These are phyloP conservation scores for Andrena bicolor DNA, from an alignment of 2,888 invertebrate genomes.

Conservation along the genomic window DNA sequence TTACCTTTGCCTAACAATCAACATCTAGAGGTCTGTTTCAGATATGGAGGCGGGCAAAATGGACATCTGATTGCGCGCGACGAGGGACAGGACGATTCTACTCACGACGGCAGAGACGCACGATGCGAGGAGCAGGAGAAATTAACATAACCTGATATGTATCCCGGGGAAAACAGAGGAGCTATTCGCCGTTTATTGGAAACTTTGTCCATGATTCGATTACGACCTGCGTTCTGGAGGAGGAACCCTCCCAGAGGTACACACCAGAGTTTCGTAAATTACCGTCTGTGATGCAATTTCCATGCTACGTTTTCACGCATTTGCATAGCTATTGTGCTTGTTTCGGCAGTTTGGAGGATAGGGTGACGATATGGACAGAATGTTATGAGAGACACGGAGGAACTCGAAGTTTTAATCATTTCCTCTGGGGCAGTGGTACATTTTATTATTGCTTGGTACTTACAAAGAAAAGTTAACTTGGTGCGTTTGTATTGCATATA, in stretches of 20 bases:
- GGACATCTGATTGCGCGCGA: neutral
- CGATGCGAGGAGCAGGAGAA: constrained; percentile 3
- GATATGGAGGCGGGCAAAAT: neutral
- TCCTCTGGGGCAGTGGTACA: neutral
- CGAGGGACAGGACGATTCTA: neutral
- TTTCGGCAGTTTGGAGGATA: neutral
- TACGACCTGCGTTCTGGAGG: neutral
- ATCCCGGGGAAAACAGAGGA: constrained; percentile 20
- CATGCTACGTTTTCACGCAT: neutral
- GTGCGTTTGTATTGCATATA: neutral
- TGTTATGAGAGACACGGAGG: neutral
- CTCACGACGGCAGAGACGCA: neutral
- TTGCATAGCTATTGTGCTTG: constrained; percentile 25
- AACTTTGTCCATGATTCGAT: constrained; percentile 20
- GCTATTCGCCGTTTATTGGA: constrained; percentile 24
- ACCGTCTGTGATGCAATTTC: neutral
- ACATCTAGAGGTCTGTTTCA: constrained; percentile 5
- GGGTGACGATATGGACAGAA: neutral
- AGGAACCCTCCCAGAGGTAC: neutral
- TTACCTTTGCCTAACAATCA: constrained; percentile 28
- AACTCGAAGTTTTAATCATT: neutral
- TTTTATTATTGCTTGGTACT: neutral
- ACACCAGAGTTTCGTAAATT: neutral
- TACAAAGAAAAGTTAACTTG: neutral
- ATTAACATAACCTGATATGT: constrained; percentile 54